A percentile compares a stretch with the other conserved stretches of the same genome.
These are phyloP conservation scores for Parapsyche elsis DNA, from an alignment of 1,140 invertebrate species.

Conservation along the genomic window DNA sequence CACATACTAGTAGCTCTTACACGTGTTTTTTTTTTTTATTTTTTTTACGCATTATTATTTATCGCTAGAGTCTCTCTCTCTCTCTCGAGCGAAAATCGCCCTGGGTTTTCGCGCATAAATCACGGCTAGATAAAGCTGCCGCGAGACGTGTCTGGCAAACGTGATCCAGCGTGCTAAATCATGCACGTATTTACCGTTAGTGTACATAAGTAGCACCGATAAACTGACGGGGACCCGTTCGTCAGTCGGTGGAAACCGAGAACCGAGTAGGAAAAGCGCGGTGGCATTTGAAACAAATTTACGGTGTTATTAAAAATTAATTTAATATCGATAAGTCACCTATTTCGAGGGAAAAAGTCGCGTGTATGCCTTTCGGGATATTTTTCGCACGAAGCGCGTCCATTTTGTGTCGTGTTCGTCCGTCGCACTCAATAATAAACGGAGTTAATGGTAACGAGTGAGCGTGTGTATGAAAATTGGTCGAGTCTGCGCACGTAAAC, in stretches of 20 bases:
- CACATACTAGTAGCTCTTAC: too few relatives aligned
- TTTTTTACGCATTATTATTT: neutral
- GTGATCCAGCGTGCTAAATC: neutral
- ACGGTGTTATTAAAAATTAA: neutral
- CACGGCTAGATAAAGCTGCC: slow-evolving; percentile 1
- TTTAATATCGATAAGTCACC: neutral
- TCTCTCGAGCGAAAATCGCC: neutral
- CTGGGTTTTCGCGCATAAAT: slow-evolving; percentile 27
- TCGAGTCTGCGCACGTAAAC: slow-evolving; percentile 30
- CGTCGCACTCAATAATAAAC: slow-evolving; percentile 30
- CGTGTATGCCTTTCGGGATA: neutral
- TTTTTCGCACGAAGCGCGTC: neutral
- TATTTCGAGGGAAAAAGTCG: neutral
- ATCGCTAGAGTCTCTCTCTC: neutral
- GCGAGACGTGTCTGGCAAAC: slow-evolving; percentile 10
- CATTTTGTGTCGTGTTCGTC: slow-evolving; percentile 26
- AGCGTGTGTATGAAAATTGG: slow-evolving; percentile 35
- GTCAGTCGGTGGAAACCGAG: neutral
- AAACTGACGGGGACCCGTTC: neutral
- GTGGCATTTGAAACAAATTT: neutral
- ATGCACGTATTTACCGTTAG: slow-evolving; percentile 26
- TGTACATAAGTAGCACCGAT: neutral
- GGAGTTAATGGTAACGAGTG: slow-evolving; percentile 30
- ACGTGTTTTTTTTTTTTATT: neutral
- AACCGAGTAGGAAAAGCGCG: too few relatives aligned